Base-by-base conservation (phyloP, 2,888 invertebrate species). In the Catocala sponsa region DNA sequence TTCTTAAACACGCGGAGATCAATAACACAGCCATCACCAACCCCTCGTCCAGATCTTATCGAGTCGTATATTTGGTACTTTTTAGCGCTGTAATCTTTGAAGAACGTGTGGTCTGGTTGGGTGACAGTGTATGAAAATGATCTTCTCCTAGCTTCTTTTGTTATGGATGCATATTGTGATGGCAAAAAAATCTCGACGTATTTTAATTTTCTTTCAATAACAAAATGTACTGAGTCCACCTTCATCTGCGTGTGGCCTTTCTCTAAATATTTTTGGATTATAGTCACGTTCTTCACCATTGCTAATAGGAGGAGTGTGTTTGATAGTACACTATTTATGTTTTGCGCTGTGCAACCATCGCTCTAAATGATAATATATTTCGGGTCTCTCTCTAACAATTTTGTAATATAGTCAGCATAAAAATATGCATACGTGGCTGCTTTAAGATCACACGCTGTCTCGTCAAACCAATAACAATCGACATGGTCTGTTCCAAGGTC, bases 271-370 rank as follows among this genome's bases (percentile, higher is more conserved):
- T 12, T 44, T 44, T 44, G 44, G 44, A 5, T 44, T 13, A 44
- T 44, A 44, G 44, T 44, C 13, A 44, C 44, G 44, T 44, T 44
- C 44, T 44, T 44, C 13, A 13, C 44, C 55, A 76, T 72, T 15
- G 74, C 75, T 43, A 76, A 61, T 42, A 60, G 38, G 6, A 80
- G 48, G 0, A 80, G 54, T 0, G 80, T 73, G 66, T 82, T 79
- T 25, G 73, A 70, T 7, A 80, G 61, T 6, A 75, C 41, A 61
- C n/a, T 54, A 35, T 80, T 80, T 50, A 72, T 65, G 59, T 80
- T 81, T 51, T 83, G 80, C 6, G 74, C 62, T 15, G 76, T 79
- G 49, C 80, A 80, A n/a, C 80, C 80, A 76, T 81, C 79, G 6
- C 75, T 73, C 47, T 38, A 83, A 12, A 77, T 70, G 5, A 78